Conservation (phyloP, 1,140 invertebrate species). For the Drosophila kepulauana region DNA sequence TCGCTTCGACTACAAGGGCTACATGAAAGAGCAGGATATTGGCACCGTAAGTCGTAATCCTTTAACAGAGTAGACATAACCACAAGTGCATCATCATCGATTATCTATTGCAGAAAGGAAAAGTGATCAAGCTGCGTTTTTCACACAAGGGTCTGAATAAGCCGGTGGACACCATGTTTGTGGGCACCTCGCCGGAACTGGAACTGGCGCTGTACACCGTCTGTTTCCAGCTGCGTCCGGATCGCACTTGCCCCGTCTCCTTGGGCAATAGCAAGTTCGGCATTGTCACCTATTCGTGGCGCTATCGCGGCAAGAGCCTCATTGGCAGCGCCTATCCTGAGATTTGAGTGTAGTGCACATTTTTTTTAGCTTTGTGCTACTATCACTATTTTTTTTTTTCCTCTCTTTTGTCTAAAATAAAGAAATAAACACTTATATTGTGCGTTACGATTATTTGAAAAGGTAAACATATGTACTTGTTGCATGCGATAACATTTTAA, state of each 20-base stretch:
- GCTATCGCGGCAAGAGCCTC: slow-evolving; percentile 90
- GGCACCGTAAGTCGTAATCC: slow-evolving; percentile 87
- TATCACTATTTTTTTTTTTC: slow-evolving; percentile 11
- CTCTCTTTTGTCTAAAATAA: slow-evolving; percentile 30
- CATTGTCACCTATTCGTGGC: slow-evolving; percentile 90
- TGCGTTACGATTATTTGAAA: too few relatives aligned
- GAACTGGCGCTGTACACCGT: slow-evolving; percentile 96
- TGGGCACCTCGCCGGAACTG: slow-evolving; percentile 96
- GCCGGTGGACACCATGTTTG: slow-evolving; percentile 92
- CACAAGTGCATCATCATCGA: background rate
- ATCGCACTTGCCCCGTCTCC: slow-evolving; percentile 90
- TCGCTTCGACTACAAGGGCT: slow-evolving; percentile 91
- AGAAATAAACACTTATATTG: slow-evolving; percentile 9
- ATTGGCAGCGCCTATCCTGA: slow-evolving; percentile 93
- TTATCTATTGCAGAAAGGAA: slow-evolving; percentile 89
- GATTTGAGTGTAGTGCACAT: slow-evolving; percentile 85
- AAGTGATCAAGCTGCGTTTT: slow-evolving; percentile 91
- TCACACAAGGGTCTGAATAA: slow-evolving; percentile 91
- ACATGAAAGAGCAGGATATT: slow-evolving; percentile 90
- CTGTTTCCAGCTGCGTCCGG: slow-evolving; percentile 91
- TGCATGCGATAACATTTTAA: background rate
- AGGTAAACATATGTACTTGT: background rate
- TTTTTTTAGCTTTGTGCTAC: slow-evolving; percentile 2
- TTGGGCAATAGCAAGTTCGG: slow-evolving; percentile 89
- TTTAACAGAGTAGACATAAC: too few relatives aligned